Evolutionary conservation across 2,113 vertebrate species (phyloP), one percentile per base, ranked within the genome.

Genomic region (Silurus meridionalis): DNA sequence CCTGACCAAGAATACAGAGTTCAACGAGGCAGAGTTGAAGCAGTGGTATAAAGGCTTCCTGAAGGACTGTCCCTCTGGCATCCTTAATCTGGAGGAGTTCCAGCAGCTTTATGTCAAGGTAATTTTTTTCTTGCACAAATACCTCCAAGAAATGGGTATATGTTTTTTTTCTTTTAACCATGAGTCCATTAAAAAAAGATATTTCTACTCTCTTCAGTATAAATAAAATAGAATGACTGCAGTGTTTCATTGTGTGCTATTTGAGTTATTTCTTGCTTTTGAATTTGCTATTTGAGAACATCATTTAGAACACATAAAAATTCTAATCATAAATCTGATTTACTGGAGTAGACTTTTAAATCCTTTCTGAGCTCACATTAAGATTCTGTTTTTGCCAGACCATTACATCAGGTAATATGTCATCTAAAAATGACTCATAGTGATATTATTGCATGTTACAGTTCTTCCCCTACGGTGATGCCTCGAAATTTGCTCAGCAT

Each of bases 11-110:
- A 99, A 92, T 94, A 99, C 98, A 0, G 98, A 99, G 92, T 99
- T 99, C 93, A 98, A 97, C 1, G 98, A 99, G 91, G 97, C 96
- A 28, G 98, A 99, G 94, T 95, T 99, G 88, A 99, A 99, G 93
- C 98, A 99, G 93, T 99, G 98, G 98, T 99, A 99, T 93, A 99
- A 99, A 88, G 98, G 98, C 63, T 99, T 99, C 93, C 96, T 99
- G 88, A 99, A 99, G 93, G 98, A 99, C 92, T 99, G 98, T 87
- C 98, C 98, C 89, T 95, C 96, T 0, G 98, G 98, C 28, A 98
- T 99, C 90, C 98, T 99, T 88, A 99, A 99, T 93, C 94, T 99
- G 92, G 97, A 99, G 64, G 98, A 99, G 92, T 99, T 99, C 90
- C 98, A 99, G 94, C 97, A 99, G 93, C 97, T 99, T 87, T 99